These are phyloP conservation scores for Phoxinus dragarum DNA, from an alignment of 2,797 vertebrate species.

Conservation along the genomic window DNA sequence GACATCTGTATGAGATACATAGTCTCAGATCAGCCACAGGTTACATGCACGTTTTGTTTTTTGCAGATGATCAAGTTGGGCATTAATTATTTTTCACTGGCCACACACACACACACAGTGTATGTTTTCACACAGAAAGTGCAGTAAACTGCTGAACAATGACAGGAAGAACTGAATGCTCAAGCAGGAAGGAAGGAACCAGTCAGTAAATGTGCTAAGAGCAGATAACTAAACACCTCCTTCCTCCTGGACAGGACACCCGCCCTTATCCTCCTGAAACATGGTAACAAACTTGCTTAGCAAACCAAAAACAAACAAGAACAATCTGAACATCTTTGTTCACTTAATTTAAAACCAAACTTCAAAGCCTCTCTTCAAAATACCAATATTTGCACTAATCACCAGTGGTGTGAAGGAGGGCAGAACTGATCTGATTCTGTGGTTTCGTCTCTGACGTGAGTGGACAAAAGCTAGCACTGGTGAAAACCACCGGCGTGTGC, in stretches of 20 bases:
- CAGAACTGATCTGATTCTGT: slow-evolving; percentile 9
- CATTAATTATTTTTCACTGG: not conserved
- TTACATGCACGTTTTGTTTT: not conserved
- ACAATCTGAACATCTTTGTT: not conserved
- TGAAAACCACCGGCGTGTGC: not conserved
- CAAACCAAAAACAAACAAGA: slow-evolving; percentile 29
- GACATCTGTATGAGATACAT: not conserved
- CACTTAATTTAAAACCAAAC: not conserved
- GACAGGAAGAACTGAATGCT: slow-evolving; percentile 76
- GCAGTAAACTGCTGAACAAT: slow-evolving; percentile 64
- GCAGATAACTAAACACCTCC: slow-evolving; percentile 72
- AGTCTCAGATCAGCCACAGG: not conserved
- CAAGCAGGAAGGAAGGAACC: slow-evolving; percentile 74
- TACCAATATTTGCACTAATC: not conserved
- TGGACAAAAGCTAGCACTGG: slow-evolving; percentile 21
- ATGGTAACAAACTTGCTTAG: slow-evolving; percentile 15
- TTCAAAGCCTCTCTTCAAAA: not conserved
- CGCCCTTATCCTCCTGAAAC: slow-evolving; percentile 50
- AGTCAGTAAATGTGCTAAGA: slow-evolving; percentile 72
- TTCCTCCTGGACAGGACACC: slow-evolving; percentile 66
- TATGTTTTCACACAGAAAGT: not conserved
- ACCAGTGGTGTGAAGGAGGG: not conserved
- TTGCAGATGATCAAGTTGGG: not conserved
- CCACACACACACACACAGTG: not conserved
- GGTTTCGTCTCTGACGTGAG: not conserved